Conservation (phyloP, 2,888 invertebrate genomes). For the Mechanitis messenoides region DNA sequence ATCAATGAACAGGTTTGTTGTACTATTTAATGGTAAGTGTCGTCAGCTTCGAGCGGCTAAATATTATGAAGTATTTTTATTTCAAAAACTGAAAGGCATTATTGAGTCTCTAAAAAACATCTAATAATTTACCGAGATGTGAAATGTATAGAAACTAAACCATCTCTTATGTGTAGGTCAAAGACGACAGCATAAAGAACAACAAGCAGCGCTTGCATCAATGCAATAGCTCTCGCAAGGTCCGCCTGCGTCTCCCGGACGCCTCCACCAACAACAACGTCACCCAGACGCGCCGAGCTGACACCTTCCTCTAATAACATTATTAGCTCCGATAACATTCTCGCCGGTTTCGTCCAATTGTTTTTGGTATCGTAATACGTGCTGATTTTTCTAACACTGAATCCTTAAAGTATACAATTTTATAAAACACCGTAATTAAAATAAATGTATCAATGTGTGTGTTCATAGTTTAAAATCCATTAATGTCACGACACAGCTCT, state of each 20-base stretch:
- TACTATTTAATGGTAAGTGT: no score
- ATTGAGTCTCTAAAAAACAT: no score
- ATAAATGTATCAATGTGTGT: slow-evolving; percentile 17
- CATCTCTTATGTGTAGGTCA: slow-evolving; percentile 41
- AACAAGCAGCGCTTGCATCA: slow-evolving; percentile 57
- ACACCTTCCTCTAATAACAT: slow-evolving; percentile 56
- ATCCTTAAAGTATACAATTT: slow-evolving; percentile 15
- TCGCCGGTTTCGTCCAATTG: background rate
- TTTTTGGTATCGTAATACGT: background rate
- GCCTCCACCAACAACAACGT: slow-evolving; percentile 53
- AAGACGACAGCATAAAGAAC: slow-evolving; percentile 63
- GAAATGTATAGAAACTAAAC: no score
- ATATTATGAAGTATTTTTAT: no score
- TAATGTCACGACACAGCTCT: slow-evolving; percentile 10
- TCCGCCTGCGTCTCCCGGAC: slow-evolving; percentile 62
- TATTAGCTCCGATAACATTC: background rate
- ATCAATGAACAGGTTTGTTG: no score
- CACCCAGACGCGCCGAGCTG: slow-evolving; percentile 46
- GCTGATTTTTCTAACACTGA: background rate
- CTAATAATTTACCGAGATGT: no score
- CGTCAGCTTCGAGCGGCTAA: no score
- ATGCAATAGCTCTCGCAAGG: slow-evolving; percentile 62
- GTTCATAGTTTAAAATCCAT: slow-evolving; percentile 15
- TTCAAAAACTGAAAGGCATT: no score
- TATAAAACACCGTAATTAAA: slow-evolving; percentile 5